Evolutionary conservation across 2,888 invertebrate species (phyloP).

Genomic region (Andrena chrysosceles): DNA sequence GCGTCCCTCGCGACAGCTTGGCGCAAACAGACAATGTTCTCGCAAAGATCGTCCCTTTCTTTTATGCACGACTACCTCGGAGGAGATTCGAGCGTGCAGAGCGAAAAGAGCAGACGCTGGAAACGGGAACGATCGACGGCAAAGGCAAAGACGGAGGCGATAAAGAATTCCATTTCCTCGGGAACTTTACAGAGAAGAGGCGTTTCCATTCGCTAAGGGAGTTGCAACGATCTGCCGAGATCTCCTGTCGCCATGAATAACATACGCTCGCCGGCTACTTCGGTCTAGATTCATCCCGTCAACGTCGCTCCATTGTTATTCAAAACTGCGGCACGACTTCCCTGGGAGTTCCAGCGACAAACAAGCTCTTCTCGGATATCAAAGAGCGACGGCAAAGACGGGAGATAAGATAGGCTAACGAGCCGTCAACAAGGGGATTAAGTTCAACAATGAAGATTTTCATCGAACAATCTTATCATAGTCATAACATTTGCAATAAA

Average conservation of each 20-base stretch:
- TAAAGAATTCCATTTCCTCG: conserved; percentile 53
- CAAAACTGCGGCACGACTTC: background rate
- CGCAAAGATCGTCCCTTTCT: conserved; percentile 8
- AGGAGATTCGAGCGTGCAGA: conserved; percentile 3
- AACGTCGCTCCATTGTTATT: conserved; percentile 3
- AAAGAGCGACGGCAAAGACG: background rate
- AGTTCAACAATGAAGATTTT: background rate
- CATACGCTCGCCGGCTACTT: background rate
- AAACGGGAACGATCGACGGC: conserved; percentile 28
- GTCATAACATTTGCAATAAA: background rate
- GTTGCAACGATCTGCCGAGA: background rate
- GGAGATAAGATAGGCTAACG: conserved; percentile 21
- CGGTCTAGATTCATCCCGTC: background rate
- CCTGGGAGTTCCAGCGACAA: background rate
- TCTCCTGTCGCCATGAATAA: conserved; percentile 19
- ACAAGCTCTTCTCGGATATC: background rate
- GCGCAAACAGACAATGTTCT: conserved; percentile 11
- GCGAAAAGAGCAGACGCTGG: conserved; percentile 10
- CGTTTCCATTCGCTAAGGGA: conserved; percentile 18
- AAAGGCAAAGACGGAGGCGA: conserved; percentile 17
- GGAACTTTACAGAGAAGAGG: conserved; percentile 17
- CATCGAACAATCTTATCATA: background rate
- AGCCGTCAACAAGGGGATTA: background rate
- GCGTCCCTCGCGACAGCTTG: background rate
- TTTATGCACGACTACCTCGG: conserved; percentile 15